Percentiles rank a stretch among this genome's conserved stretches.
Conservation (phyloP, 2,888 invertebrate genomes). For the Nycteola revayana region DNA sequence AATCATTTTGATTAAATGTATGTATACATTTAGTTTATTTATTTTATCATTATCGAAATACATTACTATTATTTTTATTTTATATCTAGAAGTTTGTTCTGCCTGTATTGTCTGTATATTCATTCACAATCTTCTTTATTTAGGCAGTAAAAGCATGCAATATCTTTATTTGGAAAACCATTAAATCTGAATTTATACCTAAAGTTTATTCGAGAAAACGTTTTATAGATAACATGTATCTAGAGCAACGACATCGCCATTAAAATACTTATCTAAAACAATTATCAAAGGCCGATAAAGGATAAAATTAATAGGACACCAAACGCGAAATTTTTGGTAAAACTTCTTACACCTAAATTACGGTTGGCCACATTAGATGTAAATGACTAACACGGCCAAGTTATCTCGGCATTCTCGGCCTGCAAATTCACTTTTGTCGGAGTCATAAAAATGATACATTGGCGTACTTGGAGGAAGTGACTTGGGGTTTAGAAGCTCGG, state of each 20-base stretch:
- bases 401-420: slow-evolving; percentile 70
- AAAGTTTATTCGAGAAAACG: slow-evolving; percentile 3
- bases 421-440: slow-evolving; percentile 75
- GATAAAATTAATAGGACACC: slow-evolving; percentile 30
- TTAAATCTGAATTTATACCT: no score
- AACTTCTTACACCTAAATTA: slow-evolving; percentile 31
- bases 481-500: slow-evolving; percentile 57
- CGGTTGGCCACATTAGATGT: slow-evolving; percentile 48
- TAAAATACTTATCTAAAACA: slow-evolving; percentile 30
- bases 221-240: slow-evolving; percentile 23
- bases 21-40: no score
- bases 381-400: slow-evolving; percentile 70
- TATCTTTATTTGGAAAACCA: no score
- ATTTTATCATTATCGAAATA: no score
- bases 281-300: slow-evolving; percentile 32
- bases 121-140: slow-evolving; percentile 4
- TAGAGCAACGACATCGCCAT: slow-evolving; percentile 17
- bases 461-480: slow-evolving; percentile 56
- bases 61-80: no score
- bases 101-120: no score
- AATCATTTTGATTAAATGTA: no score
- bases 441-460: slow-evolving; percentile 77
- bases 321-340: slow-evolving; percentile 24
- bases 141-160: no score
- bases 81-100: no score